phyloP scores from a whole-genome alignment of 2,113 vertebrate species.

The Corvus moneduloides region DNA sequence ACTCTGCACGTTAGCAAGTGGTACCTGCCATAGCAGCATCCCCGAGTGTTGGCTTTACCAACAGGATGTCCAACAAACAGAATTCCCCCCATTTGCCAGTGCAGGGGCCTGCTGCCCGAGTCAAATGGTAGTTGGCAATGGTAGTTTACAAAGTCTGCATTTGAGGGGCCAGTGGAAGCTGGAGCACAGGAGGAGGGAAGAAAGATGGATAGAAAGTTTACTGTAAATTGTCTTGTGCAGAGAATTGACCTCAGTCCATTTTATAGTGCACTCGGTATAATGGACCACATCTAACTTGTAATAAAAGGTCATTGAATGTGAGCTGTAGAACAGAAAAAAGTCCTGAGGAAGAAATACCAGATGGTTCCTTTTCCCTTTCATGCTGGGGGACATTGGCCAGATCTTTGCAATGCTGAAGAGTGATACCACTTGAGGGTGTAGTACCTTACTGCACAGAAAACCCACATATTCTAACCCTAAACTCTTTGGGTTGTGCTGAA shows the following conservation, averaged over 20 bases:
- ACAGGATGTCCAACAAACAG: not conserved
- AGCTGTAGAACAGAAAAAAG: not conserved
- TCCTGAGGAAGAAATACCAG: not conserved
- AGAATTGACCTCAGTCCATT: not conserved
- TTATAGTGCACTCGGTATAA: not conserved
- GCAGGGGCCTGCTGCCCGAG: not conserved
- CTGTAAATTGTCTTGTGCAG: not conserved
- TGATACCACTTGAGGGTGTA: not conserved
- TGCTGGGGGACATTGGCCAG: not conserved
- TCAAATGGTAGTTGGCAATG: not conserved
- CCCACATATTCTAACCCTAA: not conserved
- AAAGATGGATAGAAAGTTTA: not conserved
- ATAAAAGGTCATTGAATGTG: not conserved
- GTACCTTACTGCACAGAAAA: not conserved
- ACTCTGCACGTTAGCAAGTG: not conserved
- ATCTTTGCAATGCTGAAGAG: not conserved
- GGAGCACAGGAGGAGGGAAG: not conserved
- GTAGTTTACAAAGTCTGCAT: not conserved
- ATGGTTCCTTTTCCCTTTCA: not conserved
- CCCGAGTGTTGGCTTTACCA: rapidly evolving
- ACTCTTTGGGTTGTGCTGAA: not conserved
- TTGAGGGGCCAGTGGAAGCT: not conserved
- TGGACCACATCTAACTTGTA: not conserved
- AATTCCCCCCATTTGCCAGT: not conserved
- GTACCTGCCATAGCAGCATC: not conserved